phyloP scores from a whole-genome alignment of 2,888 invertebrate genomes.

The Parascotia fuliginaria region DNA sequence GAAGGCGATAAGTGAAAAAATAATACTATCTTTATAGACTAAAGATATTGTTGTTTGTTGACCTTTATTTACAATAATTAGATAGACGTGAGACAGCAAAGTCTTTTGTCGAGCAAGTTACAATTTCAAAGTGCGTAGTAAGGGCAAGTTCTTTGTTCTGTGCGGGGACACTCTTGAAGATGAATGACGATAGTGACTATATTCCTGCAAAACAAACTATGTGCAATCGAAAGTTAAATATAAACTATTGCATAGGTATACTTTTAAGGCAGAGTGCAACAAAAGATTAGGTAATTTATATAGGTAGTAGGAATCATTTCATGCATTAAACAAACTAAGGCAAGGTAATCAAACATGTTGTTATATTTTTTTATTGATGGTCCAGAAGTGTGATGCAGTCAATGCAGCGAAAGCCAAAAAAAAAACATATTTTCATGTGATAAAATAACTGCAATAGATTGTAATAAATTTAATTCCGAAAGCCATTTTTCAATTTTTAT shows the following conservation, averaged over 20 bases:
- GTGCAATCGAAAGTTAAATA: conserved; percentile 21
- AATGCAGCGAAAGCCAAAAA: background rate
- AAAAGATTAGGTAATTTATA: conserved; percentile 12
- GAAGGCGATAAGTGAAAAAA: background rate
- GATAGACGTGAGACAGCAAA: conserved; percentile 70
- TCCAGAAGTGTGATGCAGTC: background rate
- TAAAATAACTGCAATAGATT: background rate
- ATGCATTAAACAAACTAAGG: no score
- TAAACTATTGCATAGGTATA: conserved; percentile 11
- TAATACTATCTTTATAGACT: conserved; percentile 6
- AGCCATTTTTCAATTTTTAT: no score
- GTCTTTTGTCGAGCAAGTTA: conserved; percentile 63
- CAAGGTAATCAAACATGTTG: no score
- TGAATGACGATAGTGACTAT: conserved; percentile 41
- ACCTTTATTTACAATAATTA: conserved; percentile 71
- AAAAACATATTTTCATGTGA: background rate
- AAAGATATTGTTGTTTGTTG: conserved; percentile 49
- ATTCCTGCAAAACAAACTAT: conserved; percentile 28
- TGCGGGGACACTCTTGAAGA: conserved; percentile 47
- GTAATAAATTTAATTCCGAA: background rate
- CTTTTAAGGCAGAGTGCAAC: conserved; percentile 14
- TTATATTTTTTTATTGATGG: no score
- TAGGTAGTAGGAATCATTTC: no score
- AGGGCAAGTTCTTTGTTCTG: conserved; percentile 58
- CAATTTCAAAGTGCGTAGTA: conserved; percentile 64